These are phyloP conservation scores for Eupithecia abbreviata DNA, from an alignment of 2,888 invertebrate genomes.

Conservation along the genomic window DNA sequence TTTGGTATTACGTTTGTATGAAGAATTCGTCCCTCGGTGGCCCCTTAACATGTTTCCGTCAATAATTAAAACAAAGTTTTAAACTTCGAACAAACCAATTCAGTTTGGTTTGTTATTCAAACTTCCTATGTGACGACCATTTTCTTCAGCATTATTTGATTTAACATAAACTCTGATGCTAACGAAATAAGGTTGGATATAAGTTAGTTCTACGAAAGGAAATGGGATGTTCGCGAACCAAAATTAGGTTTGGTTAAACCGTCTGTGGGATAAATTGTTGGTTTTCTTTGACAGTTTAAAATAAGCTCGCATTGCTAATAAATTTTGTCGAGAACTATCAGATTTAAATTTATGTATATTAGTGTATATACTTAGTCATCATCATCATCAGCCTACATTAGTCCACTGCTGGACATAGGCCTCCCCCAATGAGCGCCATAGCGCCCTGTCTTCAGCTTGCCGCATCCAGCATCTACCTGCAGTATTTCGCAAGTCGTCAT, in stretches of 20 bases:
- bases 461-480: no score
- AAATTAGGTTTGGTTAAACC: conserved; percentile 44
- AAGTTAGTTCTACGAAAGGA: conserved; percentile 15
- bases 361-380: no score
- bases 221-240: conserved; percentile 34
- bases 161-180: not conserved
- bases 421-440: no score
- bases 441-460: no score
- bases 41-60: not conserved
- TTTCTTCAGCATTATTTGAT: not conserved
- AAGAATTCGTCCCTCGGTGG: no score
- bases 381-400: no score
- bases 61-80: not conserved
- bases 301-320: not conserved
- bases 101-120: not conserved
- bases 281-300: conserved; percentile 45
- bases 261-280: conserved; percentile 36
- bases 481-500: no score
- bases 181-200: conserved; percentile 17
- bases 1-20: no score
- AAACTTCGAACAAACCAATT: not conserved
- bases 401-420: no score
- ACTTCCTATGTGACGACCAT: not conserved
- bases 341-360: no score
- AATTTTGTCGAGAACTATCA: not conserved